These are phyloP conservation scores for Acomys russatus DNA, from an alignment of 2,797 vertebrate species.

Conservation along the genomic window DNA sequence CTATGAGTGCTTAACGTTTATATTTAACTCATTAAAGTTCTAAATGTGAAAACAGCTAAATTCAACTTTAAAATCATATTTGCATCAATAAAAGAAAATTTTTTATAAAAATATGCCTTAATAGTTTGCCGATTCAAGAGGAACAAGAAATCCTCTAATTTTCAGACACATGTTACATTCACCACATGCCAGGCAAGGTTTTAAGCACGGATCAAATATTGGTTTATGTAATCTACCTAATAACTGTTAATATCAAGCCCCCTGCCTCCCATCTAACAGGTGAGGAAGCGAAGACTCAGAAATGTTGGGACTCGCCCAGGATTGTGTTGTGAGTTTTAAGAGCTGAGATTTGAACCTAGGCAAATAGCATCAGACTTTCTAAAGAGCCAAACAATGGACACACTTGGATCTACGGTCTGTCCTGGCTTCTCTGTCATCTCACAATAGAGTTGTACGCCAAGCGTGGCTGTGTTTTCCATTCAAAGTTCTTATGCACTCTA, in stretches of 20 bases:
- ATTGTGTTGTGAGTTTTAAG: not conserved
- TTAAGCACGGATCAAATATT: slow-evolving; percentile 20
- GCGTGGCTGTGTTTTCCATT: not conserved
- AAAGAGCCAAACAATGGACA: not conserved
- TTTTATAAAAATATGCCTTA: slow-evolving; percentile 11
- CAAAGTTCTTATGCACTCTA: not conserved
- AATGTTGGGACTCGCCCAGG: not conserved
- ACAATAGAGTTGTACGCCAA: not conserved
- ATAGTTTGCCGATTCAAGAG: not conserved
- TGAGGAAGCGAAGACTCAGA: not conserved
- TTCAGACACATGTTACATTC: not conserved
- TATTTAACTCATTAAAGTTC: not conserved
- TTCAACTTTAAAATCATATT: slow-evolving; percentile 17
- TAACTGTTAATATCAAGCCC: not conserved
- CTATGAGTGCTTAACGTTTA: not conserved
- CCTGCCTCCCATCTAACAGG: not conserved
- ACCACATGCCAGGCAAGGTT: not conserved
- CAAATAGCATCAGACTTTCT: not conserved
- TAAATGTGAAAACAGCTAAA: slow-evolving; percentile 11
- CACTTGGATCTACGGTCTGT: not conserved
- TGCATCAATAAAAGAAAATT: slow-evolving; percentile 28
- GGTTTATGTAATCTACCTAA: not conserved
- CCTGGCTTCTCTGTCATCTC: not conserved
- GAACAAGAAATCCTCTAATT: not conserved
- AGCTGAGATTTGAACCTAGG: not conserved